phyloP scores from a whole-genome alignment of 2,888 invertebrate genomes.

The Sminthurinus aureus region DNA sequence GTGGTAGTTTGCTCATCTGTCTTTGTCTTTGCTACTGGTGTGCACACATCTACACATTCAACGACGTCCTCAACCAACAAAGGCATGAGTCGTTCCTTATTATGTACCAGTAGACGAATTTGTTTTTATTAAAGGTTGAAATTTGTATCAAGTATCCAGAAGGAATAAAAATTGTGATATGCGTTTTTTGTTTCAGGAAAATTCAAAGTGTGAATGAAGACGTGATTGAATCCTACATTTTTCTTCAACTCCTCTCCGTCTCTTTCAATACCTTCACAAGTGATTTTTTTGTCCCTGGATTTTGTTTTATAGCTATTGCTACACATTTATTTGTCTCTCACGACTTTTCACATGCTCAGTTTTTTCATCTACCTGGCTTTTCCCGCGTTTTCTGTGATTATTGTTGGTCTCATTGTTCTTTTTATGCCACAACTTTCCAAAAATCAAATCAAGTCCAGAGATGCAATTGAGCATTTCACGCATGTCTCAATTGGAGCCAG shows the following conservation, averaged over 20 bases:
- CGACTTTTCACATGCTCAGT: not conserved
- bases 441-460: not conserved
- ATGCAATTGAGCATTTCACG: not conserved
- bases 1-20: not conserved
- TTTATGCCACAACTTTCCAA: not conserved
- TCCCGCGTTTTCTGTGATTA: not conserved
- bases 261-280: not conserved
- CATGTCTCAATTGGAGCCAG: not conserved
- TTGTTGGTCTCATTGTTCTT: not conserved
- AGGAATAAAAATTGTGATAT: not conserved
- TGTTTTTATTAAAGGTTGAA: too few species aligned
- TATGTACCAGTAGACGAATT: too few species aligned
- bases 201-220: not conserved
- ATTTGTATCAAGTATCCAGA: too few species aligned
- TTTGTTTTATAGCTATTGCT: not conserved
- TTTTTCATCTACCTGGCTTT: not conserved
- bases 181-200: not conserved
- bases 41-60: not conserved
- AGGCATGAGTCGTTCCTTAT: too few species aligned
- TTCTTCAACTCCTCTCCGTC: not conserved
- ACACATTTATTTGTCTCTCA: not conserved
- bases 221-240: not conserved
- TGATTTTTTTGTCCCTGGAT: not conserved
- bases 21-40: slow-evolving; percentile 2
- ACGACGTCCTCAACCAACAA: not conserved